Conservation (phyloP, 2,113 vertebrate genomes). For the Tachysurus vachellii region DNA sequence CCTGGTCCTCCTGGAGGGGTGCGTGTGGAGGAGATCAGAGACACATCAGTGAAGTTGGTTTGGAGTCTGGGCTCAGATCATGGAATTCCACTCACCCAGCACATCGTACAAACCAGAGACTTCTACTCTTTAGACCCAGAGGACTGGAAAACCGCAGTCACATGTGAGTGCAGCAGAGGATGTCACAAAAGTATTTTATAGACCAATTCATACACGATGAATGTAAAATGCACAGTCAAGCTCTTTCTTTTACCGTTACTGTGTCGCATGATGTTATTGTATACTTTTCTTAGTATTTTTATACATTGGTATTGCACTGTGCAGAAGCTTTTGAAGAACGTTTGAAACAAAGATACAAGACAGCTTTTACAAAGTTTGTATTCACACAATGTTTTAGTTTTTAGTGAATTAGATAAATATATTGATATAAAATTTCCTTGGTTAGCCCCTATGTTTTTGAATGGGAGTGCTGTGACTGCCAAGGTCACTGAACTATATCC, state of each 20-base stretch:
- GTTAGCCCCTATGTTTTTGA: conserved; percentile 83
- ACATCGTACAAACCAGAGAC: conserved; percentile 85
- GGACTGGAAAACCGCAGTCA: conserved; percentile 90
- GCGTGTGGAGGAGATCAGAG: conserved; percentile 84
- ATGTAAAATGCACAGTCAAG: not conserved
- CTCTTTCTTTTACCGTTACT: not conserved
- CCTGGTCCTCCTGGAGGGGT: conserved; percentile 93
- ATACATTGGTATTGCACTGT: too few relatives aligned
- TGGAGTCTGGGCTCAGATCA: conserved; percentile 93
- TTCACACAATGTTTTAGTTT: not conserved
- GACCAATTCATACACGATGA: not conserved
- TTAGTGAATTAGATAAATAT: not conserved
- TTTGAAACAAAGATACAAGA: not conserved
- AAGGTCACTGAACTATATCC: conserved; percentile 88
- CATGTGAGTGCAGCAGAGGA: conserved; percentile 76
- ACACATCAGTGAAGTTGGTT: conserved; percentile 83
- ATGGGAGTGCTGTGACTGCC: conserved; percentile 82
- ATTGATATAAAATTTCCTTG: not conserved
- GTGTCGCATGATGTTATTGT: not conserved
- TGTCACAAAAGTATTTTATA: not conserved
- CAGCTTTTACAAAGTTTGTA: not conserved
- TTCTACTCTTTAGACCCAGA: conserved; percentile 79
- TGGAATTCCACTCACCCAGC: conserved; percentile 88
- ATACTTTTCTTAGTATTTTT: not conserved
- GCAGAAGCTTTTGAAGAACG: not conserved